Base-by-base conservation (phyloP, 2,888 invertebrate genomes). In the Spisula solida region DNA sequence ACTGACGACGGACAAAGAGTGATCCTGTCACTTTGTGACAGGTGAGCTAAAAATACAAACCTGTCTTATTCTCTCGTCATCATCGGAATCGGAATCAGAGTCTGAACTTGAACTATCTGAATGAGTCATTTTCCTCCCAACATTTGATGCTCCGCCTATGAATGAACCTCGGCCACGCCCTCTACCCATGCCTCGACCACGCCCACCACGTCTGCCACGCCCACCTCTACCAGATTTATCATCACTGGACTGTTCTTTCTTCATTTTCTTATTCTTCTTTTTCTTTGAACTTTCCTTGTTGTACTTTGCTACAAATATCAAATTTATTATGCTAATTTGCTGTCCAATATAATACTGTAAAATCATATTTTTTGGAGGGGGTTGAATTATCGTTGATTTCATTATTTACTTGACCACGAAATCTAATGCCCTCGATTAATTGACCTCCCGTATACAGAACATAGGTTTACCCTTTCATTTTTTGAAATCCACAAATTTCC, bases 271-370 rank as follows among this genome's bases (percentile, higher is more conserved):
- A 83, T 93, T 94, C 86, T 95, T 94, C 93, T 95, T 95, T 81
- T 93, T 93, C 70, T 90, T 92, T 0, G 94, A 95, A 56, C 93
- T 95, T 48, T 96, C 96, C 86, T 96, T 96, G 94, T 96, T 96
- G 91, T 96, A 96, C 87, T 96, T 96, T 14, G 95, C 96, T 96
- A 90, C 0, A 91, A 80, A 78, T 55, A 56, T 25, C 20, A n/a
- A 56, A 14, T n/a, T 18, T 0, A n/a, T n/a, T n/a, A n/a, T n/a
- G n/a, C n/a, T n/a, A n/a, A n/a, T n/a, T n/a, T n/a, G n/a, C n/a
- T n/a, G n/a, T n/a, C n/a, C n/a, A n/a, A n/a, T n/a, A n/a, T n/a
- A n/a, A n/a, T n/a, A n/a, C n/a, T n/a, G n/a, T n/a, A n/a, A n/a
- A n/a, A n/a, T n/a, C n/a, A n/a, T n/a, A n/a, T n/a, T n/a, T n/a